These are phyloP conservation scores for Tupaia tana DNA, from an alignment of 2,113 vertebrate genomes.

Conservation along the genomic window DNA sequence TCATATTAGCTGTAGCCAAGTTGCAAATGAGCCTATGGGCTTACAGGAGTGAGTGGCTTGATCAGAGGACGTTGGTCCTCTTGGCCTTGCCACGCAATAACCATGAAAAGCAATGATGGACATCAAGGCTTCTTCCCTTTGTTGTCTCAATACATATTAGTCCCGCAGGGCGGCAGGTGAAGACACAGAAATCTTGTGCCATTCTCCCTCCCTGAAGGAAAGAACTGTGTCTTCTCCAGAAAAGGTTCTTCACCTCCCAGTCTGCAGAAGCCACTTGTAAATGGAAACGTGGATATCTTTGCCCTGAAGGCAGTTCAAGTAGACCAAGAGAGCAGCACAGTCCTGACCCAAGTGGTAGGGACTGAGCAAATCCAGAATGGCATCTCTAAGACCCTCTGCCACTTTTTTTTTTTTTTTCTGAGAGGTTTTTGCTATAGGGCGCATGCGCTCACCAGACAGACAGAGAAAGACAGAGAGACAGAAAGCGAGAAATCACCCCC, in stretches of 20 bases:
- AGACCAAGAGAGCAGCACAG: rapidly evolving
- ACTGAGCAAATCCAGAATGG: background rate
- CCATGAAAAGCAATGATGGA: rapidly evolving
- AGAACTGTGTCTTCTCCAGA: background rate
- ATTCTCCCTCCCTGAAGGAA: background rate
- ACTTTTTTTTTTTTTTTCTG: too few relatives aligned
- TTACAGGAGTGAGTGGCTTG: background rate
- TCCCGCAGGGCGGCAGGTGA: background rate
- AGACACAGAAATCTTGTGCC: background rate
- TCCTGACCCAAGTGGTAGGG: background rate
- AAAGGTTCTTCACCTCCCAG: background rate
- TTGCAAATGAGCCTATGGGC: background rate
- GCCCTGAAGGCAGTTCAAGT: background rate
- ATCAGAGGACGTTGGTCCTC: background rate
- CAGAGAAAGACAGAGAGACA: too few relatives aligned
- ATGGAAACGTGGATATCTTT: background rate
- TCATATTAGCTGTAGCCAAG: background rate
- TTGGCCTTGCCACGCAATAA: too few relatives aligned
- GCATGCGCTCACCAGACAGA: too few relatives aligned
- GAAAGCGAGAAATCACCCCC: too few relatives aligned
- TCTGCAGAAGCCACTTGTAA: background rate
- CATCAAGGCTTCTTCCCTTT: background rate
- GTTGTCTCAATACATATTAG: background rate
- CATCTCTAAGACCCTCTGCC: background rate
- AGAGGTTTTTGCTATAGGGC: too few relatives aligned